phyloP scores from a whole-genome alignment of 2,888 invertebrate species.

The Nezara viridula region DNA sequence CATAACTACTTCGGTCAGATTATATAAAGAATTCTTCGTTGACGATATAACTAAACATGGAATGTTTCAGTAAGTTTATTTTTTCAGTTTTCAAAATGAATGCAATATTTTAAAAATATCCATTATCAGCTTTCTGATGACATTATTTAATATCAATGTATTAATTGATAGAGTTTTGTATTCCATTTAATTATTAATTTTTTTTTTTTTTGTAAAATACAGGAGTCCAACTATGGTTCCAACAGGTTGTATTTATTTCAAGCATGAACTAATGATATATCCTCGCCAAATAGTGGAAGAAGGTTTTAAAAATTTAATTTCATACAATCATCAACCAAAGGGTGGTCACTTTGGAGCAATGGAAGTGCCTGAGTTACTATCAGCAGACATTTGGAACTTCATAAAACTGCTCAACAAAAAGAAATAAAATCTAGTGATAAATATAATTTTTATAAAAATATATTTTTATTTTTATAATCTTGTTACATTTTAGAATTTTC shows the following conservation, averaged over 20 bases:
- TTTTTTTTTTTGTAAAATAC: conserved; percentile 66
- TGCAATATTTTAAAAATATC: neutral
- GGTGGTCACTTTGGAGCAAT: conserved; percentile 92
- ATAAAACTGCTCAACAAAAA: conserved; percentile 39
- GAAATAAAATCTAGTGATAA: neutral
- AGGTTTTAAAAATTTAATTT: conserved; percentile 78
- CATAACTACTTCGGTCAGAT: conserved; percentile 81
- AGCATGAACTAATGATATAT: conserved; percentile 76
- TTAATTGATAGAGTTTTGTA: neutral
- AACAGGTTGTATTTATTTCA: conserved; percentile 82
- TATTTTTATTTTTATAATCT: conserved; percentile 1
- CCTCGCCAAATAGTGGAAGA: conserved; percentile 75
- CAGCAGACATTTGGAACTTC: conserved; percentile 76
- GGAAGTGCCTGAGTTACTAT: conserved; percentile 80
- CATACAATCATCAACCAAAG: conserved; percentile 70
- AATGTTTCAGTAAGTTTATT: neutral
- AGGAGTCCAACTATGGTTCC: conserved; percentile 80
- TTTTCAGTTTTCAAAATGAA: neutral
- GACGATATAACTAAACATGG: neutral
- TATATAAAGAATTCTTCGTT: conserved; percentile 76
- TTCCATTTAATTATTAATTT: neutral
- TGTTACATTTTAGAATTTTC: too few relatives aligned
- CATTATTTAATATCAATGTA: neutral
- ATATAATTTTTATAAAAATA: neutral
- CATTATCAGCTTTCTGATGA: neutral